A percentile compares a stretch with the other conserved stretches of the same genome.
These are phyloP conservation scores for Aphrophora alni DNA, from an alignment of 2,888 invertebrate species.

Conservation along the genomic window DNA sequence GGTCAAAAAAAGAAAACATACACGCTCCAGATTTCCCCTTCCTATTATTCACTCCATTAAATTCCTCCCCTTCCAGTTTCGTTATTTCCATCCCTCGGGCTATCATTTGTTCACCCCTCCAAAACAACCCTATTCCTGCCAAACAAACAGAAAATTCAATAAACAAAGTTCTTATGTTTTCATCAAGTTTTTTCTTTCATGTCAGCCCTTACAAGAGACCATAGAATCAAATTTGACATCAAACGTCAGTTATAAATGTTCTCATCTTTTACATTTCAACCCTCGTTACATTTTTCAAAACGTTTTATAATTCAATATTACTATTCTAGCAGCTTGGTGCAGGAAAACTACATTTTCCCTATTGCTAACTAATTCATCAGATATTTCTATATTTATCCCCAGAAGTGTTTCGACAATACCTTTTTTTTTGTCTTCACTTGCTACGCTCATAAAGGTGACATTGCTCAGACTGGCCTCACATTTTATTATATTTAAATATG, in stretches of 20 bases:
- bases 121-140: not conserved
- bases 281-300: not conserved
- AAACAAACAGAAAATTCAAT: not conserved
- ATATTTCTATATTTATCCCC: no score
- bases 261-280: not conserved
- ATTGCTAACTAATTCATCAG: no score
- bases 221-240: not conserved
- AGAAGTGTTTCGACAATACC: no score
- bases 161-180: slow-evolving; percentile 1
- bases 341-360: no score
- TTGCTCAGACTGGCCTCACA: no score
- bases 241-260: not conserved
- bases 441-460: no score
- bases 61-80: not conserved
- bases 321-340: no score
- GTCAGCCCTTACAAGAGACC: not conserved
- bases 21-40: not conserved
- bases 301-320: no score
- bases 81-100: not conserved
- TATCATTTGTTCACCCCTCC: not conserved
- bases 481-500: no score
- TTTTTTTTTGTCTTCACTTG: no score
- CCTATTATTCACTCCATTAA: slow-evolving; percentile 1
- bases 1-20: not conserved
- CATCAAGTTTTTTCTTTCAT: not conserved